Evolutionary conservation across 2,797 vertebrate genomes (phyloP).

Genomic region (Poeciliopsis paucimaculata): DNA sequence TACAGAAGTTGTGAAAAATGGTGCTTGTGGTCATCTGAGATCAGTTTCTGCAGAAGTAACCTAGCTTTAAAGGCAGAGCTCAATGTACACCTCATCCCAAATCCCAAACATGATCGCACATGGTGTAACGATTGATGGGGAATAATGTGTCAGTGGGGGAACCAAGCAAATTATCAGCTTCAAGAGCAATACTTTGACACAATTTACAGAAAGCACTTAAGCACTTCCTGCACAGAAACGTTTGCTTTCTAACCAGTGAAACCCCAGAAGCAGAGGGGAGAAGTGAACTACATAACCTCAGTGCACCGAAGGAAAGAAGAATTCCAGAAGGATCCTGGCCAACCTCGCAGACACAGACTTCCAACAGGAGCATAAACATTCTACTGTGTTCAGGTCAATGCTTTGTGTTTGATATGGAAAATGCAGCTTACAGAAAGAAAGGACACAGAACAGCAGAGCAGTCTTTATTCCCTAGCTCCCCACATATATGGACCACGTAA

Average conservation of each 20-base stretch:
- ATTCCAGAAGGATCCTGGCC: conserved; percentile 23
- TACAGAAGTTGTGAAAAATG: not conserved
- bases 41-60: not conserved
- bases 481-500: conserved; percentile 43
- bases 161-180: not conserved
- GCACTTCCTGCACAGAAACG: not conserved
- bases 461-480: conserved; percentile 27
- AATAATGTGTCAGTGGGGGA: not conserved
- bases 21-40: not conserved
- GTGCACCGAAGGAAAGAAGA: conserved; percentile 38
- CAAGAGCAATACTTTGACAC: not conserved
- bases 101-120: not conserved
- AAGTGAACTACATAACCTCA: conserved; percentile 31
- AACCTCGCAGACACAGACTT: conserved; percentile 32
- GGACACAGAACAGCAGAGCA: conserved; percentile 24
- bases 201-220: not conserved
- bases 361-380: conserved; percentile 35
- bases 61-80: not conserved
- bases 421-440: conserved; percentile 44
- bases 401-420: conserved; percentile 48
- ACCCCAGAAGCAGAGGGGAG: conserved; percentile 28
- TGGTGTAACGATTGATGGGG: not conserved
- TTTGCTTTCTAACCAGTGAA: not conserved
- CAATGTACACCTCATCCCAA: not conserved
- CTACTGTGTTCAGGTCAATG: conserved; percentile 31